Percentiles rank a stretch among this genome's conserved stretches.
These are phyloP conservation scores for Ichneumon xanthorius DNA, from an alignment of 2,888 invertebrate genomes.

Conservation along the genomic window DNA sequence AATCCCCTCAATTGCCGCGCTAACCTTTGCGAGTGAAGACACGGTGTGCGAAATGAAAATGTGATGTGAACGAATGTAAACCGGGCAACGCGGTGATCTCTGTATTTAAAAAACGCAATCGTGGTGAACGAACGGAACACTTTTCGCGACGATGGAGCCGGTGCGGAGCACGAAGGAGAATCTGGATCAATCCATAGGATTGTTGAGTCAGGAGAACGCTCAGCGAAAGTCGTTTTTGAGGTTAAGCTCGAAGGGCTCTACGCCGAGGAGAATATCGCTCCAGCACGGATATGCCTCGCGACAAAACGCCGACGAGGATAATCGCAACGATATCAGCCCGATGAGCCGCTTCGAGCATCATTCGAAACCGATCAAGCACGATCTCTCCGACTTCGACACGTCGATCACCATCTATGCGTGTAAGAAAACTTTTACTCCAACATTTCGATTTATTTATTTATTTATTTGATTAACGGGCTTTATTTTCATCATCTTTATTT, in stretches of 20 bases:
- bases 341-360: slow-evolving; percentile 60
- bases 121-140: not conserved
- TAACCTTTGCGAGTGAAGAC: not conserved
- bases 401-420: slow-evolving; percentile 73
- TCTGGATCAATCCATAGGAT: slow-evolving; percentile 73
- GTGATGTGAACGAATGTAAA: slow-evolving; percentile 30
- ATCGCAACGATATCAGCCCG: slow-evolving; percentile 60
- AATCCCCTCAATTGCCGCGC: slow-evolving; percentile 10
- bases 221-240: slow-evolving; percentile 76
- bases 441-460: not conserved
- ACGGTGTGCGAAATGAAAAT: slow-evolving; percentile 25
- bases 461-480: not conserved
- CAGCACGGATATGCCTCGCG: slow-evolving; percentile 66
- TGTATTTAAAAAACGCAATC: slow-evolving; percentile 21
- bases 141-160: slow-evolving; percentile 47
- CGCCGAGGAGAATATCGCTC: slow-evolving; percentile 73
- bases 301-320: slow-evolving; percentile 60
- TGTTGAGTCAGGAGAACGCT: slow-evolving; percentile 71
- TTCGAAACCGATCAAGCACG: slow-evolving; percentile 63
- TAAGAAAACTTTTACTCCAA: slow-evolving; percentile 18
- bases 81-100: slow-evolving; percentile 43
- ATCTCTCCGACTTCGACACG: slow-evolving; percentile 69
- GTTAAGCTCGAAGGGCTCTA: slow-evolving; percentile 73
- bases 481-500: not conserved
- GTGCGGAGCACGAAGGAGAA: slow-evolving; percentile 64